Conservation (phyloP, 2,113 vertebrate species). For the Eolophus roseicapilla region DNA sequence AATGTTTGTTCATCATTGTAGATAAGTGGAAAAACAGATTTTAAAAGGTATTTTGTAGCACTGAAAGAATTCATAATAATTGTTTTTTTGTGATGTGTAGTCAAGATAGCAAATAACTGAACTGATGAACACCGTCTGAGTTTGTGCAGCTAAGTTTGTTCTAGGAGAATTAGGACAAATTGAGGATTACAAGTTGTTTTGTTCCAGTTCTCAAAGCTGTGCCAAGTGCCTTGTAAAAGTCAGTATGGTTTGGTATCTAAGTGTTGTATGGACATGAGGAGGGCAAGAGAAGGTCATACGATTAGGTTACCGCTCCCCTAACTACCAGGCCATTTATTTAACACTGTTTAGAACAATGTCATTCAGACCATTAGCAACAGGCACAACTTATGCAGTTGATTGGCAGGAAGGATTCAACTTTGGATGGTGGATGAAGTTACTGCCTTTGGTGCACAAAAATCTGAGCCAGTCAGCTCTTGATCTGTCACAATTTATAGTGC, state of each 20-base stretch:
- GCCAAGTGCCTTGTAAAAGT: not conserved
- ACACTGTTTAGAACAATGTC: not conserved
- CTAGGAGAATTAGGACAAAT: not conserved
- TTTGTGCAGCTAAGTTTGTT: not conserved
- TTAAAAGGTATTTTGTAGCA: not conserved
- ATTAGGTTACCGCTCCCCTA: not conserved
- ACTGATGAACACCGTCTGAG: not conserved
- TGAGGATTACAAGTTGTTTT: not conserved
- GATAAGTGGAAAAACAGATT: not conserved
- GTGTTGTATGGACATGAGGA: not conserved
- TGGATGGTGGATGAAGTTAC: not conserved
- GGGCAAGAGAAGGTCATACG: not conserved
- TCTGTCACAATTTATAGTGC: not conserved
- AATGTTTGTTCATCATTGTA: not conserved
- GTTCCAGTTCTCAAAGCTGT: not conserved
- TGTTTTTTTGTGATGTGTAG: not conserved
- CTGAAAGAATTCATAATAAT: not conserved
- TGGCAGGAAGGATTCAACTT: not conserved
- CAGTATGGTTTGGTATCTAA: not conserved
- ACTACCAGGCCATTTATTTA: not conserved
- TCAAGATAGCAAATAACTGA: not conserved
- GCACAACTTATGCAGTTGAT: not conserved
- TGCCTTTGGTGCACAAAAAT: not conserved
- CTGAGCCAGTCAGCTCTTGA: not conserved
- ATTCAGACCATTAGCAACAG: not conserved